Evolutionary conservation across 2,888 invertebrate genomes (phyloP).

Genomic region (Ichneumoninae sp.): DNA sequence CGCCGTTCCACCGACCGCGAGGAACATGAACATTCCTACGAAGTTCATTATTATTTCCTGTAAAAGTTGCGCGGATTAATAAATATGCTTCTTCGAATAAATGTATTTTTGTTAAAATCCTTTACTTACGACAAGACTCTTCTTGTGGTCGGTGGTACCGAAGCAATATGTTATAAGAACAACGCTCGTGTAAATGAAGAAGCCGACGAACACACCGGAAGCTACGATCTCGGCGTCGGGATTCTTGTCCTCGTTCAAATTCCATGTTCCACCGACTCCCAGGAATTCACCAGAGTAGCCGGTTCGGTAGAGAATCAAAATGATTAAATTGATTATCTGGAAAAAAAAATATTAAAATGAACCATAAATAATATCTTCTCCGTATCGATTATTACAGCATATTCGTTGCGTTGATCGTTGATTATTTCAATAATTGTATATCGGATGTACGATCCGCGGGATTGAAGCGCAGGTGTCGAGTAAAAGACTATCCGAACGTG

Average conservation of each 20-base stretch:
- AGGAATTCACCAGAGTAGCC: slow-evolving; percentile 93
- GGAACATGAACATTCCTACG: slow-evolving; percentile 93
- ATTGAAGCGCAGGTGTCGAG: slow-evolving; percentile 47
- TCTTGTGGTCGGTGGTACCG: slow-evolving; percentile 91
- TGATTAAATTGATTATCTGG: slow-evolving; percentile 93
- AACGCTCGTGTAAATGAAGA: slow-evolving; percentile 92
- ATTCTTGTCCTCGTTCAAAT: slow-evolving; percentile 94
- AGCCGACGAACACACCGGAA: slow-evolving; percentile 94
- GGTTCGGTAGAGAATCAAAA: slow-evolving; percentile 92
- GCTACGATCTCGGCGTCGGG: slow-evolving; percentile 95
- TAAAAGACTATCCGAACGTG: slow-evolving; percentile 53
- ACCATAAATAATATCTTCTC: neutral
- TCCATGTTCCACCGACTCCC: slow-evolving; percentile 96
- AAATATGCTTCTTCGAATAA: slow-evolving; percentile 14
- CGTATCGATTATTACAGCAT: neutral
- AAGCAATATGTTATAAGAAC: slow-evolving; percentile 91
- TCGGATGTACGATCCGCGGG: neutral
- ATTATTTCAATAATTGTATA: neutral
- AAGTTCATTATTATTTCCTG: slow-evolving; percentile 96
- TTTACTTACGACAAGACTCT: slow-evolving; percentile 86
- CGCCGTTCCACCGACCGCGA: slow-evolving; percentile 94
- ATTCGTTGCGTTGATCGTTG: neutral
- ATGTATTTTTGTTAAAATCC: neutral
- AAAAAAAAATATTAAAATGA: slow-evolving; percentile 73
- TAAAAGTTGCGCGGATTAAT: slow-evolving; percentile 69